Conservation (phyloP, 1,140 invertebrate genomes). For the Drosophila paulistorum region DNA sequence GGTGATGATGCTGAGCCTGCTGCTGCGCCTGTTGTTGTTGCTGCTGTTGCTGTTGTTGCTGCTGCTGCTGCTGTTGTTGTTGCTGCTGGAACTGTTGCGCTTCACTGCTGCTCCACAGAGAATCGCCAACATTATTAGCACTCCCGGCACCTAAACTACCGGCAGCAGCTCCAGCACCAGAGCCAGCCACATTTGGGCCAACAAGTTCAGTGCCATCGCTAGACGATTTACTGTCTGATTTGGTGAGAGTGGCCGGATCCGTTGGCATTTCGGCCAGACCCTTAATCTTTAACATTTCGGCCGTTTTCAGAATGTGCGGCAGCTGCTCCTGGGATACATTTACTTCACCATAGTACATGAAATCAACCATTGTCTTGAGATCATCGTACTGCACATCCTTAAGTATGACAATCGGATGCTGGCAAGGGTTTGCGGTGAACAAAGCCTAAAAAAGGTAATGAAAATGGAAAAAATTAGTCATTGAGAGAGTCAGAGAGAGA, state of each 20-base stretch:
- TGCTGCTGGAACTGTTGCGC: slow-evolving; percentile 79
- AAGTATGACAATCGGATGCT: slow-evolving; percentile 95
- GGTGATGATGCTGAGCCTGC: slow-evolving; percentile 58
- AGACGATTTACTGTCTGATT: slow-evolving; percentile 86
- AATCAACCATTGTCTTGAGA: slow-evolving; percentile 94
- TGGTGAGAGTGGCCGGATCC: slow-evolving; percentile 86
- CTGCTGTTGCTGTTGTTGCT: slow-evolving; percentile 67
- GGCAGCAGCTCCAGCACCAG: slow-evolving; percentile 44
- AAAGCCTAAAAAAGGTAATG: slow-evolving; percentile 84
- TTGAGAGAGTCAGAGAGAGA: background rate
- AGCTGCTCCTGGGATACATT: slow-evolving; percentile 95
- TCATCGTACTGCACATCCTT: slow-evolving; percentile 94
- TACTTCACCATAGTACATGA: slow-evolving; percentile 96
- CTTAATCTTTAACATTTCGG: slow-evolving; percentile 94
- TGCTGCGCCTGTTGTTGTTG: slow-evolving; percentile 69
- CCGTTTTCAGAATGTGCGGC: slow-evolving; percentile 93
- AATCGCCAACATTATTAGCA: slow-evolving; percentile 74
- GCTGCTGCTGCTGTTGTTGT: slow-evolving; percentile 55
- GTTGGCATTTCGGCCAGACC: slow-evolving; percentile 92
- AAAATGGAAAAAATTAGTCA: slow-evolving; percentile 25
- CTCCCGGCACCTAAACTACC: slow-evolving; percentile 64
- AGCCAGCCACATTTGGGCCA: slow-evolving; percentile 49
- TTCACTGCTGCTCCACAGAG: slow-evolving; percentile 80
- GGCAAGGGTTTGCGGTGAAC: slow-evolving; percentile 92
- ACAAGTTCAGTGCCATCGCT: slow-evolving; percentile 74